Evolutionary conservation across 2,113 vertebrate genomes (phyloP).

Genomic region (Lepidothrix coronata): DNA sequence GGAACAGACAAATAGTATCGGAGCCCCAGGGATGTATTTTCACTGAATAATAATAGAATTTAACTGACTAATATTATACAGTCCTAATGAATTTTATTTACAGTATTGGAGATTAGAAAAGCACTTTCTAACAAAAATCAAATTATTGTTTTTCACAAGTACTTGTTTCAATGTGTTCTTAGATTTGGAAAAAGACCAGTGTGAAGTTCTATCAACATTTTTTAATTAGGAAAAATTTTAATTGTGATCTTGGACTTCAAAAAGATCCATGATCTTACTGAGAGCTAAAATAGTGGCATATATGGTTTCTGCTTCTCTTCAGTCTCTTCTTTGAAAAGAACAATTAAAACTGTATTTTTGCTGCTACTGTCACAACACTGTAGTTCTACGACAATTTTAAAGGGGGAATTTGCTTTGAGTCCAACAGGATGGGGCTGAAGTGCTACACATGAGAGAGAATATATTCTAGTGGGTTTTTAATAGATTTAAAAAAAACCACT

Average conservation of each 20-base stretch:
- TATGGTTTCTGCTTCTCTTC: background rate
- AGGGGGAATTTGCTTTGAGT: background rate
- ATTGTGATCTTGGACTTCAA: background rate
- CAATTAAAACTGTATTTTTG: background rate
- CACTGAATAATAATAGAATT: slow-evolving; percentile 17
- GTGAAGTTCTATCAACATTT: background rate
- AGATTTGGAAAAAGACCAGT: background rate
- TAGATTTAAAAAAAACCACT: slow-evolving; percentile 36
- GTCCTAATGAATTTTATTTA: slow-evolving; percentile 43
- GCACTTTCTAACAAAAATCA: slow-evolving; percentile 25
- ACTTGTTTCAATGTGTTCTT: background rate
- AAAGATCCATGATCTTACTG: background rate
- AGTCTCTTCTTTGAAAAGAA: background rate
- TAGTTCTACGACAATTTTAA: background rate
- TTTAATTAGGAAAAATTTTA: background rate
- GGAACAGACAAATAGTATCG: background rate
- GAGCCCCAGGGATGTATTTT: background rate
- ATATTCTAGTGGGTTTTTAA: slow-evolving; percentile 47
- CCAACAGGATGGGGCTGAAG: background rate
- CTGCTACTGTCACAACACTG: background rate
- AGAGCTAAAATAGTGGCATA: background rate
- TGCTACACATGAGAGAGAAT: slow-evolving; percentile 10
- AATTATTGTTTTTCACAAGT: background rate
- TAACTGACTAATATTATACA: slow-evolving; percentile 7
- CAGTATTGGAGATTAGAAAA: slow-evolving; percentile 41